Evolutionary conservation across 2,797 vertebrate genomes (phyloP), one percentile per base, ranked within the genome.

Genomic region (Poecilia velifera): DNA sequence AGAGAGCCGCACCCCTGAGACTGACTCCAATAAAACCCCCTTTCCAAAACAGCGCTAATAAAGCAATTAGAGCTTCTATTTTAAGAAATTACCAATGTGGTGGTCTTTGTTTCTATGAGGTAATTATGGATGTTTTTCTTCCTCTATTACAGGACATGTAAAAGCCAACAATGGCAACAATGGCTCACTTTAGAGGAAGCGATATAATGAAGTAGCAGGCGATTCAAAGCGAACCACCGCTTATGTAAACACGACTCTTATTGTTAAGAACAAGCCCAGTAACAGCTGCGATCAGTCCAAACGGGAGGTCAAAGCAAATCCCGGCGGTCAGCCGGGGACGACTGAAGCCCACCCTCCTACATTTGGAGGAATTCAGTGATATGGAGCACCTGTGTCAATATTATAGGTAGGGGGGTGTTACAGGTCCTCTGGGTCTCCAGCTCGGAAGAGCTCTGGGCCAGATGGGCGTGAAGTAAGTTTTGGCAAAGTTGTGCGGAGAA

Each of bases 341-440:
- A 22, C 13, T 72, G 74, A 89, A 88, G 85, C 80, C 76, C 62
- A 80, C 84, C 84, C 85, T 87, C 78, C 85, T 84, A 83, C 36
- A 55, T 76, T 80, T 91, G 86, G 74, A 91, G 89, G 91, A 90
- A 88, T 92, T 93, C 77, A 75, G 79, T 95, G 90, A 92, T 94
- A 91, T 74, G 82, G 81, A 95, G 93, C 95, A 96, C 95, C 95
- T 96, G 95, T 96, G 94, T 96, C 94, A 96, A 95, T 95, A 96
- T 96, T 95, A 88, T 95, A 89, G 49, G 49, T 34, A 20, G 89
- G 86, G 36, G 36, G 36, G 36, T 39, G 80, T 76, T 91, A 87
- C 90, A 86, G 80, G 51, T 53, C 51, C 51, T 53, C 51, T 53
- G 51, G 80, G 91, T 87, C 73, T 79, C 82, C 46, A 79, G 77